Evolutionary conservation across 2,113 vertebrate genomes (phyloP).

Genomic region (Odobenus rosmarus): DNA sequence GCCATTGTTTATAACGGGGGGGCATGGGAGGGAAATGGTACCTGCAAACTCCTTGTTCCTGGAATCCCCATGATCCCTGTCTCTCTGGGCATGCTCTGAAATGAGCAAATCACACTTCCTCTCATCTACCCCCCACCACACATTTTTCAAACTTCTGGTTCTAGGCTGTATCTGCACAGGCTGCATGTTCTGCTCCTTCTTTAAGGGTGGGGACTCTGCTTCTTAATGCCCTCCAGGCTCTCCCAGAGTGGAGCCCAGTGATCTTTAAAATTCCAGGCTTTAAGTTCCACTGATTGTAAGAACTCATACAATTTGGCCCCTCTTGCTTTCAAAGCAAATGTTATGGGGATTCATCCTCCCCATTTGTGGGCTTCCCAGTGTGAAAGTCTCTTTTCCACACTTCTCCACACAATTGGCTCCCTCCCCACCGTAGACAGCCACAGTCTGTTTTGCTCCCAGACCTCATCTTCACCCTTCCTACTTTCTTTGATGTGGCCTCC

Average conservation of each 20-base stretch:
- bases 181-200: neutral
- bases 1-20: neutral
- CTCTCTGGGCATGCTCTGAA: neutral
- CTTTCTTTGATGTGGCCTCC: neutral
- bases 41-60: neutral
- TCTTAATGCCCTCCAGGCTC: neutral
- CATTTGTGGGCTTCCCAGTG: neutral
- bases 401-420: neutral
- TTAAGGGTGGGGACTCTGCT: neutral
- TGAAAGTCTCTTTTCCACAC: neutral
- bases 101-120: neutral
- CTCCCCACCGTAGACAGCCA: neutral
- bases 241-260: neutral
- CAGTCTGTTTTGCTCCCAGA: neutral
- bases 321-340: neutral
- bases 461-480: neutral
- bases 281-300: neutral
- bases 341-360: neutral
- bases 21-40: neutral
- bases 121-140: no score
- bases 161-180: neutral
- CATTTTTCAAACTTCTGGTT: neutral
- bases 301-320: neutral
- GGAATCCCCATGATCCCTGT: neutral
- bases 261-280: neutral